Percentiles rank a stretch among this genome's conserved stretches.
These are phyloP conservation scores for Indicator indicator DNA, from an alignment of 2,113 vertebrate species.

Conservation along the genomic window DNA sequence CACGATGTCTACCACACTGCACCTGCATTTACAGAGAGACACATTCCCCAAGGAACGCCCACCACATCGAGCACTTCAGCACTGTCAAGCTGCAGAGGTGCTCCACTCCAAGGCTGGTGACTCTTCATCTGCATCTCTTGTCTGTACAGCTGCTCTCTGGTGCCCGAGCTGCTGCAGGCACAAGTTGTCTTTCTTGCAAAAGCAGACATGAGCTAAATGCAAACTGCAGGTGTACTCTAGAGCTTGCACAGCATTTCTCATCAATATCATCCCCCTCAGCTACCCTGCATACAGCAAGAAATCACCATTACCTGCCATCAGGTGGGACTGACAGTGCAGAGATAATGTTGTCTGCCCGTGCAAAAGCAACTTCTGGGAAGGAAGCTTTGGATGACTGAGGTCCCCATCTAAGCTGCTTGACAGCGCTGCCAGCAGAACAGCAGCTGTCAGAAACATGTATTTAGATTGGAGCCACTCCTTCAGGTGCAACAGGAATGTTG, in stretches of 20 bases:
- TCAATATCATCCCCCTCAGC: fast-evolving
- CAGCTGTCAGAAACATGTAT: not conserved
- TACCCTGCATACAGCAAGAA: not conserved
- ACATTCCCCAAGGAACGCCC: not conserved
- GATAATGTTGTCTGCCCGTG: not conserved
- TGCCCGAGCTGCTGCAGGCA: not conserved
- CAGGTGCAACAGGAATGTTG: not conserved
- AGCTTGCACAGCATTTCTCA: not conserved
- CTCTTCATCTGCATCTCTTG: not conserved
- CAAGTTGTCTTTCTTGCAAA: not conserved
- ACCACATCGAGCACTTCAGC: fast-evolving
- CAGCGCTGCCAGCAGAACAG: not conserved
- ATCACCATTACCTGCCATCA: not conserved
- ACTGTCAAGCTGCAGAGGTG: not conserved
- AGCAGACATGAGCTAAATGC: not conserved
- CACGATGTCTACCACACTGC: fast-evolving
- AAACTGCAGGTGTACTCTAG: not conserved
- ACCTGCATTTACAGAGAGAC: not conserved
- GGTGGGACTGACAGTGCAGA: not conserved
- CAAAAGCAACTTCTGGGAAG: constrained; percentile 10
- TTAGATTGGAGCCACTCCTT: not conserved
- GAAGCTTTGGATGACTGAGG: not conserved
- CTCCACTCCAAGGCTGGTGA: not conserved
- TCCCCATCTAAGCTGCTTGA: not conserved
- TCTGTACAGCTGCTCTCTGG: not conserved